Conservation (phyloP, 2,888 invertebrate genomes). For the Drosophila prolongata region DNA sequence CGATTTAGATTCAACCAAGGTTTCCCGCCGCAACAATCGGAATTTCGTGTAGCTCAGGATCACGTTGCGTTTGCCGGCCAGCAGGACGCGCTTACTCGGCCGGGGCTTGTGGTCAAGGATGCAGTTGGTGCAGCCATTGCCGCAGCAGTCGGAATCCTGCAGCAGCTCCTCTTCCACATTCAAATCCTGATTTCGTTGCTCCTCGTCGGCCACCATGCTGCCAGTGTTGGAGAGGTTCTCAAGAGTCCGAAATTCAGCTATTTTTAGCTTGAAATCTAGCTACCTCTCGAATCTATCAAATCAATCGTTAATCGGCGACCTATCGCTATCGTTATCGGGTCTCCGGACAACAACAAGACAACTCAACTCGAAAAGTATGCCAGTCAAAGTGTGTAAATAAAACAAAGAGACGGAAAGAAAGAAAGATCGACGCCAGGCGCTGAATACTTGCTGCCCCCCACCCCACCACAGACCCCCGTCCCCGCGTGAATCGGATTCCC, state of each 20-base stretch:
- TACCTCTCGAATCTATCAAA: neutral
- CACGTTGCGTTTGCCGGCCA: constrained; percentile 65
- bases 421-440: constrained; percentile 6
- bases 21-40: constrained; percentile 49
- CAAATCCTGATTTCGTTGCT: neutral
- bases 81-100: constrained; percentile 44
- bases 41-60: constrained; percentile 62
- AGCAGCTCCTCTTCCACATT: constrained; percentile 7
- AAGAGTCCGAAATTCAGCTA: neutral
- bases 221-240: constrained; percentile 4
- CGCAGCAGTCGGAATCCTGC: constrained; percentile 81
- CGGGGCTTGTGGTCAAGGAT: constrained; percentile 75
- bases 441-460: constrained; percentile 8
- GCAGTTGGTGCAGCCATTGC: constrained; percentile 83
- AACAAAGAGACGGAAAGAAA: constrained; percentile 16
- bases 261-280: neutral
- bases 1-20: neutral
- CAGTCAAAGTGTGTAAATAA: constrained; percentile 38
- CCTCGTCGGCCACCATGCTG: neutral
- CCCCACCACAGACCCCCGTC: neutral
- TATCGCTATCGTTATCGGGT: neutral
- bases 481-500: neutral
- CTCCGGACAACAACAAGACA: constrained; percentile 10
- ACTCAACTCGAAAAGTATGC: constrained; percentile 22
- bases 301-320: neutral